Conservation (phyloP, 1,140 invertebrate genomes). For the Neotoxoptera formosana region DNA sequence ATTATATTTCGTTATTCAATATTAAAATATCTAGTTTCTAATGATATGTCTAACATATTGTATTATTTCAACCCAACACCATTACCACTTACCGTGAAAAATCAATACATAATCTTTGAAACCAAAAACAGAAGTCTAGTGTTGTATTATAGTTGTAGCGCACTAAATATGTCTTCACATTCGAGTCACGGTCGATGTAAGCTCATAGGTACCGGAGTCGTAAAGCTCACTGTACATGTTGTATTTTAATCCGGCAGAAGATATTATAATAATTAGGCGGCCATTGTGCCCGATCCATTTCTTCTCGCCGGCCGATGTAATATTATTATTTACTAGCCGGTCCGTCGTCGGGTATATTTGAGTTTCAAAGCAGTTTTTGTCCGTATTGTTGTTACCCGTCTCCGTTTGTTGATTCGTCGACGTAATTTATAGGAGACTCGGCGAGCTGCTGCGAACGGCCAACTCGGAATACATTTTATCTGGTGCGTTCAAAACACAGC, state of each 20-base stretch:
- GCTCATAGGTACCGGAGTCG: background rate
- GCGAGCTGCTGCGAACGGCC: background rate
- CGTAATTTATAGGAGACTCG: background rate
- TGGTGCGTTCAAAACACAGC: background rate
- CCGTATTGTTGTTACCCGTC: background rate
- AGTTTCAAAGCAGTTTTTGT: background rate
- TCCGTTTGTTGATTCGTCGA: background rate
- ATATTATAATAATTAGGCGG: background rate
- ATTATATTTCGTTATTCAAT: background rate
- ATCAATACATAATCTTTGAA: background rate
- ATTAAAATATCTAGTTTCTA: background rate
- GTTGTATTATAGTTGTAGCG: no score
- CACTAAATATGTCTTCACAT: background rate
- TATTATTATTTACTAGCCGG: background rate
- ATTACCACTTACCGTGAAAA: background rate
- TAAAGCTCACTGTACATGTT: background rate
- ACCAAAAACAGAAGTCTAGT: background rate
- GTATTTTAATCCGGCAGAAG: no score
- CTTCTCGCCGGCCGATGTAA: background rate
- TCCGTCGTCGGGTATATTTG: background rate
- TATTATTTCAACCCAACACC: no score
- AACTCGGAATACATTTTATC: conserved; percentile 4
- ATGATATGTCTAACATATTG: background rate
- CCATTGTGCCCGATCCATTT: background rate
- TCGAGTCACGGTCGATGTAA: background rate